Evolutionary conservation across 2,888 invertebrate species (phyloP).

Genomic region (Aspidiotus rigidus): DNA sequence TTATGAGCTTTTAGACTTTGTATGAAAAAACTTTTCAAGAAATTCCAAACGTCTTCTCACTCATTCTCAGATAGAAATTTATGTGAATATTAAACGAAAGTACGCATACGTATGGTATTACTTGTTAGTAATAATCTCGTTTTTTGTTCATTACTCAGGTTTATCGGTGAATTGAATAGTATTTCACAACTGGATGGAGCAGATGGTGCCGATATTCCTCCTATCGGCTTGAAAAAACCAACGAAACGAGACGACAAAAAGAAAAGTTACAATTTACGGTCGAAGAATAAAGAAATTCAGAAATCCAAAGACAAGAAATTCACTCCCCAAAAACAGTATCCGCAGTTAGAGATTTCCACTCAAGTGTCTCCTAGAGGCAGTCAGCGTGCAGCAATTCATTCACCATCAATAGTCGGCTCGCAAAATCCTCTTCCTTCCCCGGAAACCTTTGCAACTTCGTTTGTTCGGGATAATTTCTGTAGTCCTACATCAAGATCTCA

Average conservation of each 20-base stretch:
- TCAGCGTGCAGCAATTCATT: not conserved
- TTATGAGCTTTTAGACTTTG: no score
- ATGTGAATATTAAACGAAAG: no score
- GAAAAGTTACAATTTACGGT: constrained; percentile 15
- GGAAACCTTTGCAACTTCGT: not conserved
- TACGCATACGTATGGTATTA: no score
- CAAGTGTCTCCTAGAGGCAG: constrained; percentile 16
- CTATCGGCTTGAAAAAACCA: not conserved
- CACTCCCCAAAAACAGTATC: constrained; percentile 7
- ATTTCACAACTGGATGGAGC: constrained; percentile 23
- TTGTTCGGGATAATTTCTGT: not conserved
- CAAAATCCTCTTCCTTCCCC: not conserved
- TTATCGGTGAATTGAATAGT: not conserved
- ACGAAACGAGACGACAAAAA: not conserved
- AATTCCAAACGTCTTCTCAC: no score
- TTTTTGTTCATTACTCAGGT: not conserved
- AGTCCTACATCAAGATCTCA: not conserved
- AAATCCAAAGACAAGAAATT: not conserved
- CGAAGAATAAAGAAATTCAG: not conserved
- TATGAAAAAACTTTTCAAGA: no score
- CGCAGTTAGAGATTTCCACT: constrained; percentile 18
- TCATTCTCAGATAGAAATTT: no score
- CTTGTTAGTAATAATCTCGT: not conserved
- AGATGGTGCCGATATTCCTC: no score
- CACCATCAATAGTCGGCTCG: not conserved